Conservation (phyloP, 2,113 vertebrate genomes). For the Hassar affinis region DNA sequence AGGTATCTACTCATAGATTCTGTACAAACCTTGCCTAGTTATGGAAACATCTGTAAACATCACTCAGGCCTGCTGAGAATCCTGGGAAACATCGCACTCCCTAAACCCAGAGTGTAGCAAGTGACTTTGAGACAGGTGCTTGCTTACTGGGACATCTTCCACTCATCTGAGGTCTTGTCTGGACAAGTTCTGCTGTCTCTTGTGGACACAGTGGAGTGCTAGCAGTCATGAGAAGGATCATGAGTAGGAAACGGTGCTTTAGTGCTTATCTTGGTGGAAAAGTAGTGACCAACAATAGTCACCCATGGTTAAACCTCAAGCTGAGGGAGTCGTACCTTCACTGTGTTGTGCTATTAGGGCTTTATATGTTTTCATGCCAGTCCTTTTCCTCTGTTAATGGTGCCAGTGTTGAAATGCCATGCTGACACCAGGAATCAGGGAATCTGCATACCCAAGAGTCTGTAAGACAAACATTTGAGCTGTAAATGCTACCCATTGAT, state of each 20-base stretch:
- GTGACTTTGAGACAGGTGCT: neutral
- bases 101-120: neutral
- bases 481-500: constrained; percentile 38
- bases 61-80: neutral
- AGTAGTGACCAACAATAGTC: constrained; percentile 25
- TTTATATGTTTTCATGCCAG: neutral
- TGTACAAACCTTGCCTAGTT: neutral
- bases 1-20: neutral
- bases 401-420: neutral
- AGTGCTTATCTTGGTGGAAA: constrained; percentile 48
- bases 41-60: neutral
- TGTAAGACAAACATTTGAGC: neutral
- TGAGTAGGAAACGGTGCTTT: constrained; percentile 16
- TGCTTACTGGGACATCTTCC: constrained; percentile 28
- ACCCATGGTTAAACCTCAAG: neutral
- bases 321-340: neutral
- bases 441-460: constrained; percentile 14
- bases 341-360: constrained; percentile 12
- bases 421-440: neutral
- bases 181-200: constrained; percentile 20
- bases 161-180: constrained; percentile 11
- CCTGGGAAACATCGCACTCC: neutral
- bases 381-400: neutral
- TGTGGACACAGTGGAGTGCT: neutral
- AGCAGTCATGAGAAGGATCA: constrained; percentile 35